Evolutionary conservation across 1,140 invertebrate species (phyloP).

Genomic region (Neelides sp.): DNA sequence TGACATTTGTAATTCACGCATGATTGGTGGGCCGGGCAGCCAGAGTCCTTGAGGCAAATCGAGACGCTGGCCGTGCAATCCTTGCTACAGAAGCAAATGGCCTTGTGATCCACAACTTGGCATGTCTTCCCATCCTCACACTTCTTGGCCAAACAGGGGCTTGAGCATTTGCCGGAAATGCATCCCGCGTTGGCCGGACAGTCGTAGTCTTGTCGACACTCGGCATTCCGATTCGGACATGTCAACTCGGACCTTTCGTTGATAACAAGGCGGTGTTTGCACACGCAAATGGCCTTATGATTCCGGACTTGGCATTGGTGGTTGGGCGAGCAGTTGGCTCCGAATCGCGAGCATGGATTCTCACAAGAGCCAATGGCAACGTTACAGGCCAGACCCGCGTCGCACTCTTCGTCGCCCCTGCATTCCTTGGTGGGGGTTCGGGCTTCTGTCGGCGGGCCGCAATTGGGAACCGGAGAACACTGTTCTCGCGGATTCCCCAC

Average conservation of each 20-base stretch:
- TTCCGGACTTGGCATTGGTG: slow-evolving; percentile 76
- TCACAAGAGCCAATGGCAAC: slow-evolving; percentile 52
- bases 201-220: slow-evolving; percentile 66
- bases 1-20: slow-evolving; percentile 79
- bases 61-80: slow-evolving; percentile 72
- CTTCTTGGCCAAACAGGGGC: slow-evolving; percentile 58
- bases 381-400: slow-evolving; percentile 59
- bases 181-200: slow-evolving; percentile 75
- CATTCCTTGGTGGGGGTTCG: slow-evolving; percentile 37
- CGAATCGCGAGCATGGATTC: slow-evolving; percentile 52
- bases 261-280: slow-evolving; percentile 71
- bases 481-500: slow-evolving; percentile 60
- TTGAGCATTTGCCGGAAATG: slow-evolving; percentile 62
- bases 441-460: slow-evolving; percentile 37
- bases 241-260: slow-evolving; percentile 69
- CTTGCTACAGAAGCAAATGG: slow-evolving; percentile 65
- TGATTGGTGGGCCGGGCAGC: slow-evolving; percentile 66
- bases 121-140: slow-evolving; percentile 69
- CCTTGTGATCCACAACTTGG: slow-evolving; percentile 67
- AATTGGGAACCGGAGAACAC: slow-evolving; percentile 62
- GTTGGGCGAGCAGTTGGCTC: slow-evolving; percentile 56
- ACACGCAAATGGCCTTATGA: slow-evolving; percentile 72
- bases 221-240: slow-evolving; percentile 56
- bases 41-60: slow-evolving; percentile 74
- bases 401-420: slow-evolving; percentile 55